phyloP scores from a whole-genome alignment of 2,888 invertebrate species.

The Heteromurus nitidus region DNA sequence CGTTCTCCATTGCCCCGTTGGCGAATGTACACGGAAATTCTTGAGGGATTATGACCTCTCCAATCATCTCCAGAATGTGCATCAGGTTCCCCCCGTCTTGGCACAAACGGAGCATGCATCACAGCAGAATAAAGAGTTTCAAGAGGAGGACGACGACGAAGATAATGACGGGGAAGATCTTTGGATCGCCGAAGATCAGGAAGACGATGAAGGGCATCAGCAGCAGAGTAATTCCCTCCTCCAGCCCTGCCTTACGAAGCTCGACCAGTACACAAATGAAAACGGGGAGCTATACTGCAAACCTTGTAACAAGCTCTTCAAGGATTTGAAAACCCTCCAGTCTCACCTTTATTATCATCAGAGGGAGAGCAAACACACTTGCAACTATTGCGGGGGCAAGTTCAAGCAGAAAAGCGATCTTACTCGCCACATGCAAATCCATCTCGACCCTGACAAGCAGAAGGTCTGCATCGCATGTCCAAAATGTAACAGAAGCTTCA shows the following conservation, averaged over 20 bases:
- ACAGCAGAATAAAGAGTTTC: background rate
- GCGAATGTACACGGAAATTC: constrained; percentile 51
- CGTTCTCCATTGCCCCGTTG: constrained; percentile 43
- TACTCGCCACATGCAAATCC: constrained; percentile 50
- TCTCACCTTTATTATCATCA: constrained; percentile 61
- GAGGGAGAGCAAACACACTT: constrained; percentile 48
- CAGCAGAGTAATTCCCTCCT: constrained; percentile 19
- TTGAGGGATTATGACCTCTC: constrained; percentile 58
- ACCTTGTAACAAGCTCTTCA: constrained; percentile 51
- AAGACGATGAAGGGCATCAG: background rate
- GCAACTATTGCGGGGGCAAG: constrained; percentile 50
- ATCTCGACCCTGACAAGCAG: constrained; percentile 54
- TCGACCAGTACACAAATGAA: constrained; percentile 60
- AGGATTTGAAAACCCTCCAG: constrained; percentile 53
- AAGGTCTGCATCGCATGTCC: constrained; percentile 47
- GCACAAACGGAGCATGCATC: constrained; percentile 2
- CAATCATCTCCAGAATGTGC: constrained; percentile 48
- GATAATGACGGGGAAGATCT: background rate
- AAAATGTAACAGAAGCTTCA: constrained; percentile 56
- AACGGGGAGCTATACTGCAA: constrained; percentile 51
- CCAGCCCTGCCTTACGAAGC: constrained; percentile 46
- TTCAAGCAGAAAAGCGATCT: constrained; percentile 65
- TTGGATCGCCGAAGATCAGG: background rate
- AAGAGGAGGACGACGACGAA: background rate
- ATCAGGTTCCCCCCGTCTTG: background rate